Conservation (phyloP, 1,140 invertebrate genomes). For the Euwallacea fornicatus region DNA sequence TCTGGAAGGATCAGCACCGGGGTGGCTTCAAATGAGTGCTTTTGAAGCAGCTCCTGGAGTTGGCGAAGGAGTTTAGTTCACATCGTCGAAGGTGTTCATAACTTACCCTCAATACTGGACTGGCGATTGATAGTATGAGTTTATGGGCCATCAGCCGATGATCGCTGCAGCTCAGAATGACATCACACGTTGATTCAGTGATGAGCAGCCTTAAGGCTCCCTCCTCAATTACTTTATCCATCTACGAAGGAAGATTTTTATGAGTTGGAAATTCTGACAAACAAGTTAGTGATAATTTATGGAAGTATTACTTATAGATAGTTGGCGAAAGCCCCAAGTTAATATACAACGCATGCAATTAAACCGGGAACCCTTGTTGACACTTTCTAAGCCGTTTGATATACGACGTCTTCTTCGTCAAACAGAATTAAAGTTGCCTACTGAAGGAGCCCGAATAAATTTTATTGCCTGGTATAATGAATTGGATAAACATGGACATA, state of each 20-base stretch:
- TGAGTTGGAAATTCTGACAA: no score
- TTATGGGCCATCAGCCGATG: conserved; percentile 50
- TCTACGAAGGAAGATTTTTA: conserved; percentile 5
- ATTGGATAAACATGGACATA: no score
- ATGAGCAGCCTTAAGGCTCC: conserved; percentile 47
- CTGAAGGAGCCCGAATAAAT: no score
- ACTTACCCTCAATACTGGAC: conserved; percentile 51
- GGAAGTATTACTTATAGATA: no score
- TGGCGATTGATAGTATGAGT: conserved; percentile 51
- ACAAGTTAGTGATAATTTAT: no score
- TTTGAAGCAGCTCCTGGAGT: conserved; percentile 45
- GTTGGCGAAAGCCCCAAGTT: no score
- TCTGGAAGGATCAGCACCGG: conserved; percentile 49
- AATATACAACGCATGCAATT: no score
- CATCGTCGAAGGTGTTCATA: neutral
- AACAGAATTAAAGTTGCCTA: no score
- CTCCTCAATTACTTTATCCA: conserved; percentile 50
- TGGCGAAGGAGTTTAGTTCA: conserved; percentile 11
- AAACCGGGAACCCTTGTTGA: no score
- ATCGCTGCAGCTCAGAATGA: conserved; percentile 50
- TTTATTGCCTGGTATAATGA: no score
- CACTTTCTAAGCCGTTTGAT: no score
- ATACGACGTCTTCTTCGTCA: no score
- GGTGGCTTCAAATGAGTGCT: conserved; percentile 30
- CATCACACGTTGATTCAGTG: conserved; percentile 50